These are phyloP conservation scores for Chydorus sphaericus DNA, from an alignment of 2,888 invertebrate genomes.

Conservation along the genomic window DNA sequence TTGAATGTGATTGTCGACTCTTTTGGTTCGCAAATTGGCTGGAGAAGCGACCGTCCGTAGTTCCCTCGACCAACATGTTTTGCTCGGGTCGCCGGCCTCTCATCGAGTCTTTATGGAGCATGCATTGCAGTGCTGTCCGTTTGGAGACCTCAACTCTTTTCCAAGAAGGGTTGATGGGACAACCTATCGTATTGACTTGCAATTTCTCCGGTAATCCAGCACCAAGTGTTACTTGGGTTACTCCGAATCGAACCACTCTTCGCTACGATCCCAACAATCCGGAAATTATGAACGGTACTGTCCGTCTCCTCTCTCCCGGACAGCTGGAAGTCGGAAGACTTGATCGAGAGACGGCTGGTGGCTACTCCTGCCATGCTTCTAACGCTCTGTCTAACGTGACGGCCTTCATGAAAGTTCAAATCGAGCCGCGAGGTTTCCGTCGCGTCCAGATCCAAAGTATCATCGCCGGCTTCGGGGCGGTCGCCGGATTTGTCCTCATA, in stretches of 20 bases:
- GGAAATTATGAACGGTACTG: no score
- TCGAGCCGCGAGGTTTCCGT: slow-evolving; percentile 72
- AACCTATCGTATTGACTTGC: slow-evolving; percentile 32
- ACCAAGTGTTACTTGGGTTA: slow-evolving; percentile 74
- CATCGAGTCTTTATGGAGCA: slow-evolving; percentile 14
- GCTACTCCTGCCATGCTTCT: slow-evolving; percentile 70
- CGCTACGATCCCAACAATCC: no score
- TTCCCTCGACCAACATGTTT: slow-evolving; percentile 44
- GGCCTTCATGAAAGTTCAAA: slow-evolving; percentile 55
- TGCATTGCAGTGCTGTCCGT: slow-evolving; percentile 6
- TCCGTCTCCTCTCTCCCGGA: slow-evolving; percentile 57
- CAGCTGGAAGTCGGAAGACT: slow-evolving; percentile 57
- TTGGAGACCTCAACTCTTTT: slow-evolving; percentile 1
- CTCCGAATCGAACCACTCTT: slow-evolving; percentile 33
- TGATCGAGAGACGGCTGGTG: slow-evolving; percentile 51
- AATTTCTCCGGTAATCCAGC: slow-evolving; percentile 57
- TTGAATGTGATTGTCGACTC: slow-evolving; percentile 76
- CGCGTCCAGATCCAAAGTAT: slow-evolving; percentile 71
- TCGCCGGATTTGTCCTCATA: slow-evolving; percentile 58
- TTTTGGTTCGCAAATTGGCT: slow-evolving; percentile 53
- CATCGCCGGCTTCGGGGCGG: slow-evolving; percentile 62
- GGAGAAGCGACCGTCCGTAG: slow-evolving; percentile 15
- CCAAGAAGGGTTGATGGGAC: background rate
- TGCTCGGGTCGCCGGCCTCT: slow-evolving; percentile 29
- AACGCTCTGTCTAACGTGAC: slow-evolving; percentile 70